A percentile compares a stretch with the other conserved stretches of the same genome.
These are phyloP conservation scores for Ophiothrix spiculata DNA, from an alignment of 35 echinoderm and acorn worm species.

Conservation along the genomic window DNA sequence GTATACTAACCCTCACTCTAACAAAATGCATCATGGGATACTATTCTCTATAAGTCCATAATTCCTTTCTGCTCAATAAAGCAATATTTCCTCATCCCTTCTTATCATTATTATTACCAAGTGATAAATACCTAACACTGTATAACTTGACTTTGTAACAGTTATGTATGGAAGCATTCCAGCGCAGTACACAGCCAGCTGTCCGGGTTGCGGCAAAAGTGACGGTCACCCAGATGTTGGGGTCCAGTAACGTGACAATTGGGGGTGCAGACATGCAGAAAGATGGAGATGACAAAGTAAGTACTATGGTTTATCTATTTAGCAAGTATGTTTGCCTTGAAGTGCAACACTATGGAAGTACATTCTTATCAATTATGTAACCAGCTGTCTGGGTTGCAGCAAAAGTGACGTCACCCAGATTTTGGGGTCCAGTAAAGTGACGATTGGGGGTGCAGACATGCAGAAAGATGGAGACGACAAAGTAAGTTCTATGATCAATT, in stretches of 20 bases:
- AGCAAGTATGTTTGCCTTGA: too few species aligned
- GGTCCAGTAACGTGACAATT: background rate
- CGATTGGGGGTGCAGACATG: background rate
- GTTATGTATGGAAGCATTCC: conserved; percentile 31
- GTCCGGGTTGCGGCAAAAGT: conserved; percentile 12
- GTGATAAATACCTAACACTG: background rate
- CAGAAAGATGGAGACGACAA: background rate
- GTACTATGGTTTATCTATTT: background rate
- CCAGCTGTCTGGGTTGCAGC: conserved; percentile 9
- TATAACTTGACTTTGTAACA: conserved; percentile 8
- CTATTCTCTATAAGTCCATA: background rate
- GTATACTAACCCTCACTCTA: background rate
- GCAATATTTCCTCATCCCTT: background rate
- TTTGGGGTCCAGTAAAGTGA: background rate
- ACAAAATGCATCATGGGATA: background rate
- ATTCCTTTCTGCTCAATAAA: too few species aligned
- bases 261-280: background rate
- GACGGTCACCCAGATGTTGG: conserved; percentile 8
- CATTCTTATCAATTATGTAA: background rate
- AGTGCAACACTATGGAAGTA: too few species aligned
- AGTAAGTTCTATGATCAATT: background rate
- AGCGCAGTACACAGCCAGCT: conserved; percentile 7
- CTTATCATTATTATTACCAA: background rate
- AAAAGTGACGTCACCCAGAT: conserved; percentile 13
- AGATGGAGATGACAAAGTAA: background rate